These are phyloP conservation scores for Sturnus vulgaris DNA, from an alignment of 2,113 vertebrate species.

Conservation along the genomic window DNA sequence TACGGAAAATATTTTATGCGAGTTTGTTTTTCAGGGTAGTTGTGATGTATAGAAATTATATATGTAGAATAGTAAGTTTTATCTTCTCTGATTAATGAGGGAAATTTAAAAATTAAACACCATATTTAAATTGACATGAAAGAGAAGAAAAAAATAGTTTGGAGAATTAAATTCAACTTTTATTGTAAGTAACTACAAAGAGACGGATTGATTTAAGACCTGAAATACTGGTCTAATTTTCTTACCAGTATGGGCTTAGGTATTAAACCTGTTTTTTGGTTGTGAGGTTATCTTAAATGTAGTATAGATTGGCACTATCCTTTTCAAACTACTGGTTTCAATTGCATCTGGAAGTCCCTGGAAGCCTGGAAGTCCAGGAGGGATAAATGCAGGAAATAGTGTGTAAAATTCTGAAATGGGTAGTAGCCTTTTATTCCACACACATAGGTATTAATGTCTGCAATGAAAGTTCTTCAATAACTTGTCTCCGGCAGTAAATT, in stretches of 20 bases:
- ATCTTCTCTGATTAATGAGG: neutral
- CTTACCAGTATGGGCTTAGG: neutral
- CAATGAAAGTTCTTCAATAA: neutral
- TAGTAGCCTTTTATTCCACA: slow-evolving; percentile 9
- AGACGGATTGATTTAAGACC: neutral
- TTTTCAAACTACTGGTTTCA: slow-evolving; percentile 45
- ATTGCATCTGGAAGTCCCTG: neutral
- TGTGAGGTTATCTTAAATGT: neutral
- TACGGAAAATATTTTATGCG: neutral
- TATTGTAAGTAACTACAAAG: neutral
- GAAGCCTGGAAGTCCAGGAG: neutral
- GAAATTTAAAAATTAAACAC: neutral
- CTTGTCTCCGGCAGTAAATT: neutral
- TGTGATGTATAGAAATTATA: neutral
- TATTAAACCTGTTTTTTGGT: neutral
- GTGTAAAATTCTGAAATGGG: slow-evolving; percentile 27
- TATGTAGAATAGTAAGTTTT: neutral
- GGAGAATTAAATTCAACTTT: neutral
- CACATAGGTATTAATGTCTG: slow-evolving; percentile 3
- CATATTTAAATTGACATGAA: neutral
- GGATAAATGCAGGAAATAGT: slow-evolving; percentile 49
- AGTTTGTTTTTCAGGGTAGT: neutral
- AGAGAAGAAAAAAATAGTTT: neutral
- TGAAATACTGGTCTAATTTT: neutral
- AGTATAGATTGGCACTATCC: neutral